Evolutionary conservation across 2,888 invertebrate genomes (phyloP).

Genomic region (Atrina japonica): DNA sequence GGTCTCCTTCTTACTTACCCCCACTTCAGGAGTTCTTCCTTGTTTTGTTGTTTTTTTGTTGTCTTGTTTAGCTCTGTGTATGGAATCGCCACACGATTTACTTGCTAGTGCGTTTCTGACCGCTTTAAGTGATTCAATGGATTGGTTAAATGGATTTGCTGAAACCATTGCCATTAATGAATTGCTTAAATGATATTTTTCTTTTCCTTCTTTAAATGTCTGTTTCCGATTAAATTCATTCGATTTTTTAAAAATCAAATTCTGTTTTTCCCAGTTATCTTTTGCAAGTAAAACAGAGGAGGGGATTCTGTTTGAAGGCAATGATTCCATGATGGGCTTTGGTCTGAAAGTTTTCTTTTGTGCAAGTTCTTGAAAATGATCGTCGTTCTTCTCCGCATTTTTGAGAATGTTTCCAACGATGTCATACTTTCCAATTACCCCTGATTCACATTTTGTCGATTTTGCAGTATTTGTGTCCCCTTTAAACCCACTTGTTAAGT

Average conservation of each 20-base stretch:
- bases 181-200: neutral
- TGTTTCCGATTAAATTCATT: neutral
- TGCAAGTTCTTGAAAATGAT: neutral
- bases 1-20: no score
- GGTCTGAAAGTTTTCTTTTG: neutral
- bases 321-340: neutral
- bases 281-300: no score
- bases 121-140: constrained; percentile 29
- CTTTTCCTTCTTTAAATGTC: neutral
- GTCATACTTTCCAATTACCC: neutral
- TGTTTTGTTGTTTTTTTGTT: no score
- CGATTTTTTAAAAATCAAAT: neutral
- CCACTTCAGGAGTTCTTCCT: no score
- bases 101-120: no score
- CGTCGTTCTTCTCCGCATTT: neutral
- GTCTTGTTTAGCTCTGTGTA: no score
- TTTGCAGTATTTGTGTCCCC: neutral
- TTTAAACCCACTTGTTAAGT: neutral
- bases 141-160: constrained; percentile 32
- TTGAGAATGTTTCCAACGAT: constrained; percentile 4
- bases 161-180: constrained; percentile 21
- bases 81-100: no score
- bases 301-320: no score
- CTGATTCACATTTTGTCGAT: neutral
- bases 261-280: neutral